Base-by-base conservation (phyloP, 2,113 vertebrate genomes). In the Callorhinus ursinus region DNA sequence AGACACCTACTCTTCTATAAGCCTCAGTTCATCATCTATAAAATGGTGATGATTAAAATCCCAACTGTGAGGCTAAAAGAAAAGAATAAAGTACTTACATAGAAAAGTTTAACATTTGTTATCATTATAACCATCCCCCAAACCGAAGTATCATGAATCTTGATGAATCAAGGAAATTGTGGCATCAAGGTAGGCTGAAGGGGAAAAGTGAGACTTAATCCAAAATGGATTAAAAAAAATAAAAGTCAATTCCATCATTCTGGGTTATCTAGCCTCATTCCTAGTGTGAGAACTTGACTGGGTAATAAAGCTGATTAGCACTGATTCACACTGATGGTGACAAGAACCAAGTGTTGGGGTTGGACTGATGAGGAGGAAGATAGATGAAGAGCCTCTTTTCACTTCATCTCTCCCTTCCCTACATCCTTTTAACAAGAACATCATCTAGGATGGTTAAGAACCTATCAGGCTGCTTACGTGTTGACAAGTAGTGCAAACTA, bases 151-250 rank as follows among this genome's bases (percentile, higher is more conserved):
- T 83, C 33, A 59, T 67, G 61, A 87, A 92, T 80, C 46, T 55
- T 71, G 42, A 86, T 92, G 53, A 95, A 49, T 4, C 13, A 82
- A 90, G n/a, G 26, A 81, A 51, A 69, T 49, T 81, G 65, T 51
- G 42, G 13, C 9, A 69, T 88, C 42, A 74, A 86, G 55, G 22
- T 24, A 84, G 11, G 49, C 67, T 86, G 55, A 67, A 80, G 14
- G 31, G 26, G 28, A 12, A 82, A 82, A 79, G 8, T 24, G 59
- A 90, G 16, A 33, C 0, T 49, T 31, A 83, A 55, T 49, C 21
- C 67, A 59, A 88, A 84, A 39, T 72, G 72, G 24, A 57, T 92
- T 84, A 63, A 96, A 53, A 2, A 63, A 80, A 85, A 12, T 8
- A 39, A 57, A 95, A 63, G 26, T 71, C 26, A 85, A 4, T 19